Evolutionary conservation across 2,888 invertebrate genomes (phyloP), one percentile per base, ranked within the genome.

Genomic region (Drosophila prolongata): DNA sequence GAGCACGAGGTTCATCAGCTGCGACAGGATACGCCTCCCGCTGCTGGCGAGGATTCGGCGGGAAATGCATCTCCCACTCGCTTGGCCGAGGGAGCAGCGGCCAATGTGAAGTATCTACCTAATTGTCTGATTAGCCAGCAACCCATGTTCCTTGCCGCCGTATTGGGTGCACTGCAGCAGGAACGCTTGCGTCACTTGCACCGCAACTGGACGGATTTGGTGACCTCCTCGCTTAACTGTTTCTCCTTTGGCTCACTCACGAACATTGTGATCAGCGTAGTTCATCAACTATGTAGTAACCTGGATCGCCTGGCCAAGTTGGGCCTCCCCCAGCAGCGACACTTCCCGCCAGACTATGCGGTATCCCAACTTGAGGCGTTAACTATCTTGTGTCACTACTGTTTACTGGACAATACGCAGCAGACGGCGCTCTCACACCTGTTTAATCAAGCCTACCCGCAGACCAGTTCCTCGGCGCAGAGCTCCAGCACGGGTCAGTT

Each of bases 181-280:
- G 94, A 94, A 65, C 95, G 95, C 69, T 93, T 95, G 92, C 94
- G 95, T 50, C 95, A 95, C 86, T 91, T 96, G 75, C 97, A 97
- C 91, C 95, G 95, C 75, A 95, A 96, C 86, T 97, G 97, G 97
- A 94, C 97, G 37, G 95, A 95, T 71, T 93, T 97, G 91, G 95
- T 97, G 9, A 96, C 96, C 1, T 95, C 95, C 27, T 95, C 96
- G 58, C 92, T 97, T 42, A 97, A 97, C 10, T 97, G 96, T 91
- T 95, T 97, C 91, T 95, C 95, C 43, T 94, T 95, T 47, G 92
- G 92, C 0, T 95, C 96, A 10, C 92, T 97, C 13, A 95, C 96
- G 19, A 95, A 95, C 78, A 95, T 97, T 60, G 95, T 96, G 0
- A 95, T 96, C 50, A 95, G 95, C 77, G 95, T 97, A 1, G 95